phyloP scores from a whole-genome alignment of 1,140 invertebrate species.

The Lordiphosa collinella region DNA sequence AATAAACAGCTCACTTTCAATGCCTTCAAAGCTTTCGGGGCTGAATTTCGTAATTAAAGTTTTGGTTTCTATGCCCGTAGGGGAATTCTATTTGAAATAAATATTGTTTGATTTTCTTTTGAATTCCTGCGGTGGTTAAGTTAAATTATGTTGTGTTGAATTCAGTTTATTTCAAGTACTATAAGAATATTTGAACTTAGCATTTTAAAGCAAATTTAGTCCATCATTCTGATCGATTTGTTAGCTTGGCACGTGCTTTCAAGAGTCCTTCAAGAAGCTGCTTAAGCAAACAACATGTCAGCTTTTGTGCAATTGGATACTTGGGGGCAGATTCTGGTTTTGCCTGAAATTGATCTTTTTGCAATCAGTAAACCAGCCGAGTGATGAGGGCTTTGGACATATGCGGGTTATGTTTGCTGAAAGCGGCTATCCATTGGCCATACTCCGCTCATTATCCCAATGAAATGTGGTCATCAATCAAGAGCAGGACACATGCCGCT shows the following conservation, averaged over 20 bases:
- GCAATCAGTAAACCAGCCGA: neutral
- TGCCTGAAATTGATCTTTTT: constrained; percentile 5
- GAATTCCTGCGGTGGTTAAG: no score
- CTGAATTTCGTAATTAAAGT: no score
- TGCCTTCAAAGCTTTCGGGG: no score
- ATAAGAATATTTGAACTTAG: no score
- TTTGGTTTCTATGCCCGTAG: no score
- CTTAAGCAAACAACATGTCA: no score
- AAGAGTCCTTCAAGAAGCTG: neutral
- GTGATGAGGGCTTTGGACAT: neutral
- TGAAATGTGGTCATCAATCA: constrained; percentile 46
- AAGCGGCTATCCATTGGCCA: neutral
- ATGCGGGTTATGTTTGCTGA: constrained; percentile 15
- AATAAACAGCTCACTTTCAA: no score
- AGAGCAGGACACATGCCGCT: constrained; percentile 7
- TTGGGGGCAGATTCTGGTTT: neutral
- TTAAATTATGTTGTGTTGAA: no score
- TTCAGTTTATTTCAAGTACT: no score
- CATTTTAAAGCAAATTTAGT: no score
- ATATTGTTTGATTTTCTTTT: no score
- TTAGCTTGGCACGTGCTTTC: neutral
- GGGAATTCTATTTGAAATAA: no score
- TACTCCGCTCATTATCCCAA: constrained; percentile 40
- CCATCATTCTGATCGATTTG: neutral
- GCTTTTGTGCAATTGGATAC: neutral